Evolutionary conservation across 1,140 invertebrate genomes (phyloP).

Genomic region (Lepidostoma basale): DNA sequence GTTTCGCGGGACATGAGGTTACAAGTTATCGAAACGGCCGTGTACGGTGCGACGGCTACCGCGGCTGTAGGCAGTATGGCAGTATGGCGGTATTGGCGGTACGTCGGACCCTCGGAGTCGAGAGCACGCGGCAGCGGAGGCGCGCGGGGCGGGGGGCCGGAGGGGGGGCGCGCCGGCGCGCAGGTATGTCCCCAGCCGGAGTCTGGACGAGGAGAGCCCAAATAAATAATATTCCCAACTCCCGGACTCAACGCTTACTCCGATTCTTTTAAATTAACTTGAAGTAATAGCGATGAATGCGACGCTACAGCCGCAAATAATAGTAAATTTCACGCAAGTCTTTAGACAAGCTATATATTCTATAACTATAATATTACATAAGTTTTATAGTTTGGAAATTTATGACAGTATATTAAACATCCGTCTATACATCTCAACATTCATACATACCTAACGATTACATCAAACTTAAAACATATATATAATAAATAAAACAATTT

Average conservation of each 20-base stretch:
- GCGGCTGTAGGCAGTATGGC: conserved; percentile 25
- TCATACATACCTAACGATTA: no score
- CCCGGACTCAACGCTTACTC: not conserved
- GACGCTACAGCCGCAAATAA: no score
- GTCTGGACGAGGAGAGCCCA: not conserved
- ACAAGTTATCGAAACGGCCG: conserved; percentile 13
- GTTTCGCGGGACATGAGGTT: conserved; percentile 32
- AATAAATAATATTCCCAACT: not conserved
- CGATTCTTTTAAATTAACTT: not conserved
- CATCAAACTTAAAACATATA: no score
- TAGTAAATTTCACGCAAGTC: no score
- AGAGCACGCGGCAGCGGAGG: conserved; percentile 26
- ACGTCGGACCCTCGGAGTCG: conserved; percentile 19
- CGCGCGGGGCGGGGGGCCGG: not conserved
- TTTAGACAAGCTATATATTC: no score
- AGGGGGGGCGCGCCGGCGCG: conserved; percentile 28
- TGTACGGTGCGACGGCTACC: not conserved
- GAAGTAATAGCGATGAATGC: not conserved
- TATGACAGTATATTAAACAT: no score
- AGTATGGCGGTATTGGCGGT: not conserved
- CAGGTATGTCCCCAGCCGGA: conserved; percentile 25
- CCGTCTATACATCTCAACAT: no score
- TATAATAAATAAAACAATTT: not conserved
- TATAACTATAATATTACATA: no score
- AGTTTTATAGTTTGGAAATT: no score